Evolutionary conservation across 1,140 invertebrate species (phyloP).

Genomic region (Schmidtea mediterranea): DNA sequence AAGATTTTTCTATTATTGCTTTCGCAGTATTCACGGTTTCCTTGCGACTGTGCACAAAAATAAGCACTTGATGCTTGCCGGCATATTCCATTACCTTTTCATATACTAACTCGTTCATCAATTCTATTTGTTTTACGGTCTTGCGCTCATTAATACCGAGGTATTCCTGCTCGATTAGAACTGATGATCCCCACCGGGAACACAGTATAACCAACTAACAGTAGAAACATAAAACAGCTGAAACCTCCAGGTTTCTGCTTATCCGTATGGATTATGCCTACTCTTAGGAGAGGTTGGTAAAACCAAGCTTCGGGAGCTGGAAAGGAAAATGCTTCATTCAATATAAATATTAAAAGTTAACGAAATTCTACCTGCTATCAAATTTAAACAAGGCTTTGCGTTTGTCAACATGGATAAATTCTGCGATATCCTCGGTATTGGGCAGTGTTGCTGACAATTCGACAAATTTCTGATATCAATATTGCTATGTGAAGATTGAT

Average conservation of each 20-base stretch:
- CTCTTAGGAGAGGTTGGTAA: too few species aligned
- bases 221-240: too few species aligned
- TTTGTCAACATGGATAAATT: slow-evolving; percentile 61
- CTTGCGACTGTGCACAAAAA: slow-evolving; percentile 94
- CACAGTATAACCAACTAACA: too few species aligned
- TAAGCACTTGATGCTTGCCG: slow-evolving; percentile 68
- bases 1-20: slow-evolving; percentile 73
- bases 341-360: too few species aligned
- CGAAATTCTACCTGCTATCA: slow-evolving; percentile 47
- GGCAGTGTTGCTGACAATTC: slow-evolving; percentile 86
- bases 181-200: too few species aligned
- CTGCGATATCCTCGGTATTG: slow-evolving; percentile 88
- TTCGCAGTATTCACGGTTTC: slow-evolving; percentile 90
- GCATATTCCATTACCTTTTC: slow-evolving; percentile 98
- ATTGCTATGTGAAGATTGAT: slow-evolving; percentile 40
- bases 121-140: slow-evolving; percentile 79
- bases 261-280: too few species aligned
- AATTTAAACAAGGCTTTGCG: slow-evolving; percentile 68
- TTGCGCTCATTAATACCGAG: slow-evolving; percentile 98
- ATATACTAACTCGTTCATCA: slow-evolving; percentile 98
- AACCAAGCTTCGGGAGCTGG: too few species aligned
- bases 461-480: slow-evolving; percentile 42
- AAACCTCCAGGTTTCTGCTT: too few species aligned
- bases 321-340: too few species aligned
- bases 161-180: slow-evolving; percentile 88